Conservation (phyloP, 2,113 vertebrate genomes). For the Oryctolagus cuniculus region mOryCun1.1 NC_091438.1:72980501-72981000, state of each 20-base stretch:
- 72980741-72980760: neutral
- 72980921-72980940: neutral
- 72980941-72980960: neutral
- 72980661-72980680: too few species aligned
- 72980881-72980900: neutral
- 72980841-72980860: neutral
- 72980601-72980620: too few species aligned
- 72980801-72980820: neutral
- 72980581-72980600: too few species aligned
- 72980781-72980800: neutral
- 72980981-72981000: neutral
- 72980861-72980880: neutral
- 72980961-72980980: neutral
- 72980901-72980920: neutral
- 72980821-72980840: neutral
- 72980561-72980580: too few species aligned
- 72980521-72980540: too few species aligned
- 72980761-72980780: neutral
- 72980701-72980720: too few species aligned
- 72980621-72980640: too few species aligned
- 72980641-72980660: too few species aligned
- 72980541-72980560: too few species aligned
- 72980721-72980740: neutral
- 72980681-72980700: too few species aligned
- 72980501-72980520: too few species aligned